Evolutionary conservation across 2,888 invertebrate species (phyloP), one percentile per base, ranked within the genome.

Genomic region (Andrena minutula): DNA sequence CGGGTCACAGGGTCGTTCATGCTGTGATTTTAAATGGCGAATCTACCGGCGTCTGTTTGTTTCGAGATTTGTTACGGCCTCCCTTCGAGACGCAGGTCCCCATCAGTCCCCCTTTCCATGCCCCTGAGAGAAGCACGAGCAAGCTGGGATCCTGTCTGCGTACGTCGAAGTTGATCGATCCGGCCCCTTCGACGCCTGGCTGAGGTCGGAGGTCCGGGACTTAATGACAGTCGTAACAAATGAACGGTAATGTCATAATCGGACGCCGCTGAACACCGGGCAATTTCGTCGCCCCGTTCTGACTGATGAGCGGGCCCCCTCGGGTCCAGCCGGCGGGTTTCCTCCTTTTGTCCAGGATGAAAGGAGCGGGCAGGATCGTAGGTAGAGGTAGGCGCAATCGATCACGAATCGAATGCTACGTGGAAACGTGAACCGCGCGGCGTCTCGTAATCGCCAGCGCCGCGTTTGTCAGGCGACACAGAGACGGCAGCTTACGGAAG

Each of bases 1-100:
- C 72, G 79, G 85, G 87, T 86, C 88, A 74, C 35, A 61, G 84
- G 83, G 82, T 79, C 81, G 77, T 87, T 89, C 89, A 90, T 64
- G 92, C 92, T 92, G 92, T 89, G 92, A 92, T 92, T 92, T 92
- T 92, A 91, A 92, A 92, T 92, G 85, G 89, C 89, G 80, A 87
- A 89, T 89, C 87, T 86, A 79, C 85, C 80, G 76, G 83, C 80
- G 84, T 79, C 82, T 88, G 89, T 91, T 90, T 89, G 89, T 90
- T 89, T 91, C 88, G 87, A 89, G 86, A 92, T 91, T 91, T 91
- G 89, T 89, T 89, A 83, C 83, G 89, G 86, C 88, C 89, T 80
- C 87, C 88, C 87, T 41, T 78, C 61, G 82, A 69, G 73, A 71
- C 76, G 8, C 58, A 56, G 65, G 60, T 8, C 70, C 65, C 41